Percentiles rank a stretch among this genome's conserved stretches.
phyloP scores from a whole-genome alignment of 2,888 invertebrate species.

The Drosophila neotestacea region DNA sequence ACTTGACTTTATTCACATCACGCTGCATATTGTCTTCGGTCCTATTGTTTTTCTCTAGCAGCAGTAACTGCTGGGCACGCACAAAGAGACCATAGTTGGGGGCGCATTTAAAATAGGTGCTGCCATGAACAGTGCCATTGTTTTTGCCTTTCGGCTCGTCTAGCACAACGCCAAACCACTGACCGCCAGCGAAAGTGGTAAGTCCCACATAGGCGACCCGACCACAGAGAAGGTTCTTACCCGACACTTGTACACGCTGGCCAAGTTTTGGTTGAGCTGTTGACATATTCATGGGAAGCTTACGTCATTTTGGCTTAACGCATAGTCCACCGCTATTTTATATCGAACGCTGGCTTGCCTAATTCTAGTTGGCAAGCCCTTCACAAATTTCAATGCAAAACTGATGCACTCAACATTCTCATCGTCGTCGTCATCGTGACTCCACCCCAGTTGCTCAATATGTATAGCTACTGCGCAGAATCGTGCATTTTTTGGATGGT shows the following conservation, averaged over 20 bases:
- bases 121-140: conserved; percentile 97
- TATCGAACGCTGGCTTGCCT: conserved; percentile 58
- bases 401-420: conserved; percentile 51
- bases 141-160: conserved; percentile 98
- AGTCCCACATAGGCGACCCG: conserved; percentile 95
- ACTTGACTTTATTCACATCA: conserved; percentile 42
- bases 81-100: conserved; percentile 98
- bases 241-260: conserved; percentile 85
- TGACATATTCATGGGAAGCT: conserved; percentile 66
- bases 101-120: conserved; percentile 96
- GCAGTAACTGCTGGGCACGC: conserved; percentile 90
- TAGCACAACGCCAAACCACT: conserved; percentile 97
- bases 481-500: conserved; percentile 36
- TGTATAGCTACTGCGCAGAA: conserved; percentile 56
- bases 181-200: conserved; percentile 96
- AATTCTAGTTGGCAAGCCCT: conserved; percentile 48
- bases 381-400: conserved; percentile 59
- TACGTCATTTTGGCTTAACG: conserved; percentile 69
- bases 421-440: conserved; percentile 41
- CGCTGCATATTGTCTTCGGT: conserved; percentile 60
- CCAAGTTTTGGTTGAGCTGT: conserved; percentile 67
- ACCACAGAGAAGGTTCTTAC: conserved; percentile 93
- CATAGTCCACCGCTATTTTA: conserved; percentile 20
- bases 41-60: conserved; percentile 85
- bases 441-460: conserved; percentile 52